These are phyloP conservation scores for Diplolepis rosae DNA, from an alignment of 2,888 invertebrate genomes.

Conservation along the genomic window DNA sequence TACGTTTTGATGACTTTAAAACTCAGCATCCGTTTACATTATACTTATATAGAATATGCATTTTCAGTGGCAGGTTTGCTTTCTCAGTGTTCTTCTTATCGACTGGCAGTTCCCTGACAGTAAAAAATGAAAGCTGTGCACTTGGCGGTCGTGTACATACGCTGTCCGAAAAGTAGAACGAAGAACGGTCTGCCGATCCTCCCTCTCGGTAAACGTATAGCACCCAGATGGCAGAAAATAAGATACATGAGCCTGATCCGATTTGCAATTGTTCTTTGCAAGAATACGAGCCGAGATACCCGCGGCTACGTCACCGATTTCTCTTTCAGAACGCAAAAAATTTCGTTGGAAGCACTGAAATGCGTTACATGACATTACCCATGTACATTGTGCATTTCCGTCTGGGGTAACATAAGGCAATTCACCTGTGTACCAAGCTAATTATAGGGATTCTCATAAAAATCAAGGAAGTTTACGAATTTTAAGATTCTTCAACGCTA, in stretches of 20 bases:
- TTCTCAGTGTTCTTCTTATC: constrained; percentile 48
- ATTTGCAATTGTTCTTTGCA: constrained; percentile 29
- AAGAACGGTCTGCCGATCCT: constrained; percentile 31
- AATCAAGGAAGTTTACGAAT: too few relatives aligned
- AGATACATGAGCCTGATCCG: constrained; percentile 30
- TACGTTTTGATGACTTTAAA: background rate
- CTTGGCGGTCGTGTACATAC: constrained; percentile 41
- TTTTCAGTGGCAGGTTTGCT: constrained; percentile 34
- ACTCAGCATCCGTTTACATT: too few relatives aligned
- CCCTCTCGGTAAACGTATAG: constrained; percentile 6
- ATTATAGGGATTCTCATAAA: background rate
- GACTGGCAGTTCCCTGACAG: constrained; percentile 52
- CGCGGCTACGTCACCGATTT: constrained; percentile 16
- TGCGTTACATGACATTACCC: background rate
- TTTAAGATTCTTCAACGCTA: too few relatives aligned
- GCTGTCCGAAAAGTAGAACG: constrained; percentile 50
- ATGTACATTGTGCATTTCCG: background rate
- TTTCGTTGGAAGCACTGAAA: background rate
- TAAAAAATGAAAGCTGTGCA: constrained; percentile 50
- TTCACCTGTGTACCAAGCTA: too few relatives aligned
- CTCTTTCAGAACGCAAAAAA: constrained; percentile 4
- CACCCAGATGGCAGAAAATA: constrained; percentile 27
- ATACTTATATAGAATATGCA: background rate
- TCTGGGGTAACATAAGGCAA: background rate
- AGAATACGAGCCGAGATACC: constrained; percentile 5